Evolutionary conservation across 2,113 vertebrate genomes (phyloP).

Genomic region (Petromus typicus): DNA sequence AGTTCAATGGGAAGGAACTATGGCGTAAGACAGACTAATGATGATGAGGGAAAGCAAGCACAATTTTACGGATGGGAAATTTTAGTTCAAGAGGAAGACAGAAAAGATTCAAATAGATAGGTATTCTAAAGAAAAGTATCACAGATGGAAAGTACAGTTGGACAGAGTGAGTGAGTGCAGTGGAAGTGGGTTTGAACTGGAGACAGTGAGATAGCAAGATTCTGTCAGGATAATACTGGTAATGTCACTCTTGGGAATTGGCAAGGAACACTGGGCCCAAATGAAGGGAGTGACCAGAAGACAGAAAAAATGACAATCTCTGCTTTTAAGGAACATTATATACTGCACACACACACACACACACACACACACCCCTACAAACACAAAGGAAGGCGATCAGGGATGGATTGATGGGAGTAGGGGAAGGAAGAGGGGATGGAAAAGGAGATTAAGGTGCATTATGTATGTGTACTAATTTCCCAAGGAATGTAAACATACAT

Average conservation of each 20-base stretch:
- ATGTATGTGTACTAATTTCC: neutral
- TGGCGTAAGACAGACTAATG: neutral
- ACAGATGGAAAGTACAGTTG: too few relatives aligned
- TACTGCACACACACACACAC: neutral
- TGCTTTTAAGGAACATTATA: neutral
- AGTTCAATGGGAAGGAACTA: neutral
- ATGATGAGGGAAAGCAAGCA: neutral
- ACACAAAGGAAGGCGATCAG: neutral
- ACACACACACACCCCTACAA: neutral
- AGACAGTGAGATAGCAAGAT: neutral
- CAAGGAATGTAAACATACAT: neutral
- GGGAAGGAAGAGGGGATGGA: neutral
- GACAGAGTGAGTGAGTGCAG: neutral
- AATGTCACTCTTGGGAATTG: neutral
- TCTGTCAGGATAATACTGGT: neutral
- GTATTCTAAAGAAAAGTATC: neutral
- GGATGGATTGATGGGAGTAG: neutral
- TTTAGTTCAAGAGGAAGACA: neutral
- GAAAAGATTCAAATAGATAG: neutral
- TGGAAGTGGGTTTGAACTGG: neutral
- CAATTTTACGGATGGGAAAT: neutral
- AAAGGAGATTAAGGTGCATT: neutral
- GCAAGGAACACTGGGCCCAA: neutral
- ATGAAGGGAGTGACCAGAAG: neutral
- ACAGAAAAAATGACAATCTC: neutral